Evolutionary conservation across 2,797 vertebrate genomes (phyloP), one percentile per base, ranked within the genome.

Genomic region (Threskiornis aethiopicus): DNA sequence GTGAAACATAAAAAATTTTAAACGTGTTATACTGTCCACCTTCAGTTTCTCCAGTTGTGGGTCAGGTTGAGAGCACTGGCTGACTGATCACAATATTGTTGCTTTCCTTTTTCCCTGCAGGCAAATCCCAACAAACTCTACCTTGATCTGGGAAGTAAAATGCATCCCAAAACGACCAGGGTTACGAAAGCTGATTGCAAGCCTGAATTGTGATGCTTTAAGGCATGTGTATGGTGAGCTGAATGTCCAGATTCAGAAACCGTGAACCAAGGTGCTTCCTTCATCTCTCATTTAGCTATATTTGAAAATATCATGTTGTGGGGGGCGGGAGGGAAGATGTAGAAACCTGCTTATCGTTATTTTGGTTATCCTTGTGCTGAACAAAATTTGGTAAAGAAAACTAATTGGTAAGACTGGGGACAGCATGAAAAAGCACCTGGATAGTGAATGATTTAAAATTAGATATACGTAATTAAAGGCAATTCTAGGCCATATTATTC

Each of bases 131-230:
- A 69, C 66, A 13, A 98, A 98, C 11, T 75, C 97, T 79, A 97
- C 98, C 7, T 90, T 99, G 94, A 97, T 90, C 31, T 98, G 98
- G 98, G 98, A 98, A 89, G 96, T 99, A 91, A 94, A 85, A 55
- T 98, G 97, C 84, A 92, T 49, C 71, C 99, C 98, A 3, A 97
- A 94, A 86, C 95, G 97, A 54, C 37, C 97, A 1, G 99, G 99
- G 4, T 82, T 33, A 37, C 98, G 98, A 93, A 98, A 98, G 95
- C 58, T 99, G 96, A 98, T 99, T 41, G 99, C 98, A 66, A 99
- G 98, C 57, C 96, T 99, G 97, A 99, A 98, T 96, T 99, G 98
- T 70, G 80, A 98, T 35, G 96, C 98, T 73, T 96, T 99, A 94
- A 98, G 98, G 84, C 98, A 99, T 9, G 98, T 99, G 62, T 98